Conservation (phyloP, 1,140 invertebrate species). For the Spodoptera litura region DNA sequence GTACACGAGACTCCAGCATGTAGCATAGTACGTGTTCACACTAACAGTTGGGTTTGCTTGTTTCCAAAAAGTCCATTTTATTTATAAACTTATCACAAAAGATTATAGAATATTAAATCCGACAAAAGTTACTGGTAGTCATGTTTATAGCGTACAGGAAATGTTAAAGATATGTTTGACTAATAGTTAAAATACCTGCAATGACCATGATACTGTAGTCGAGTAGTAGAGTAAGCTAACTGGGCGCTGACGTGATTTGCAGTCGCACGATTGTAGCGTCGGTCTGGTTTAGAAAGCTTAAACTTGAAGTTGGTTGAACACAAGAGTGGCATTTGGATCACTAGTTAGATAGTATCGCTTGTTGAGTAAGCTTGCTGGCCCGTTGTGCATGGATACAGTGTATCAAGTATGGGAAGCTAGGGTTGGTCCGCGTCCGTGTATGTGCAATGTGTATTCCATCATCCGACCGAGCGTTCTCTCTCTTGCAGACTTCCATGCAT, state of each 20-base stretch:
- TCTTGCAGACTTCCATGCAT: conserved; percentile 91
- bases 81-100: conserved; percentile 53
- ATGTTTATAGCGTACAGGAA: conserved; percentile 59
- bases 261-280: background rate
- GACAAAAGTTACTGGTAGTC: conserved; percentile 56
- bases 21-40: conserved; percentile 43
- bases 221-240: conserved; percentile 28
- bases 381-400: conserved; percentile 54
- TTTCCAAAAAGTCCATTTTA: conserved; percentile 46
- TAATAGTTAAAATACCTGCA: conserved; percentile 37
- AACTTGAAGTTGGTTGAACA: background rate
- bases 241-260: background rate
- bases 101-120: conserved; percentile 56
- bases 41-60: conserved; percentile 47
- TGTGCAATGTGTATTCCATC: conserved; percentile 49
- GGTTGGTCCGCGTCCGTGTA: conserved; percentile 14
- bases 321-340: conserved; percentile 19
- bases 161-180: conserved; percentile 36
- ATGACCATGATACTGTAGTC: conserved; percentile 11
- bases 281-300: conserved; percentile 16
- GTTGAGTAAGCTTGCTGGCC: conserved; percentile 45
- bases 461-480: conserved; percentile 80
- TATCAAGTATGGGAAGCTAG: conserved; percentile 4
- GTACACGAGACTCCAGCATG: conserved; percentile 45
- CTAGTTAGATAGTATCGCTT: conserved; percentile 48